These are phyloP conservation scores for Microplitis demolitor DNA, from an alignment of 1,140 invertebrate species.

Conservation along the genomic window DNA sequence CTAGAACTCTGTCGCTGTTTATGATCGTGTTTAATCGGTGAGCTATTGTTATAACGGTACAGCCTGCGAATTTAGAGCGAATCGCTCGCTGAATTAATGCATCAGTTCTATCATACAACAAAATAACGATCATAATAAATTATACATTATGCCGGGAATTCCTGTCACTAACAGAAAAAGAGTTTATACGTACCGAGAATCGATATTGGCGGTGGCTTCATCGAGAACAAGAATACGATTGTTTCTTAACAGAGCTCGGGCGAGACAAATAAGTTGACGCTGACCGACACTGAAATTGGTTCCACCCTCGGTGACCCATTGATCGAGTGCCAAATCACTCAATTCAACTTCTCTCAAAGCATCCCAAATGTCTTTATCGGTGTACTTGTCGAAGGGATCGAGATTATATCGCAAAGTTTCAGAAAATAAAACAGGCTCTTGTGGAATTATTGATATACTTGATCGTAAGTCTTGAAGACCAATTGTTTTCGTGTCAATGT, in stretches of 20 bases:
- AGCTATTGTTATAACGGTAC: conserved; percentile 72
- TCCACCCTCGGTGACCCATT: conserved; percentile 67
- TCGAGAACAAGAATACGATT: conserved; percentile 74
- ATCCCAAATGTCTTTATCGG: conserved; percentile 70
- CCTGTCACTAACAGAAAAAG: conserved; percentile 64
- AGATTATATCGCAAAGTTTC: conserved; percentile 67
- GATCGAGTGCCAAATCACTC: conserved; percentile 61
- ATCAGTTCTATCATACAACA: conserved; percentile 58
- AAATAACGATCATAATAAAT: background rate
- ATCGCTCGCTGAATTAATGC: conserved; percentile 64
- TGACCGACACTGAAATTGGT: conserved; percentile 74
- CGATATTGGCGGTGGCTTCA: conserved; percentile 80
- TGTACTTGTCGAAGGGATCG: conserved; percentile 67
- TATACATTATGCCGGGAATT: conserved; percentile 34
- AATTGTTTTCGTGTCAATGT: conserved; percentile 66
- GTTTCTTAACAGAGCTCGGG: conserved; percentile 69
- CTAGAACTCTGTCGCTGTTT: conserved; percentile 66
- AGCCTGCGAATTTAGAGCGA: conserved; percentile 64
- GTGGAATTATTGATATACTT: conserved; percentile 72
- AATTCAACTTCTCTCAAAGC: conserved; percentile 67
- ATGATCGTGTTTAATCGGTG: conserved; percentile 73
- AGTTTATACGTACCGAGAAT: conserved; percentile 65
- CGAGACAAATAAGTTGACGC: conserved; percentile 73
- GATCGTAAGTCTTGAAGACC: conserved; percentile 68
- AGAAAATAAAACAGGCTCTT: conserved; percentile 72